Evolutionary conservation across 2,888 invertebrate genomes (phyloP).

Genomic region (Calliscelio sp.): DNA sequence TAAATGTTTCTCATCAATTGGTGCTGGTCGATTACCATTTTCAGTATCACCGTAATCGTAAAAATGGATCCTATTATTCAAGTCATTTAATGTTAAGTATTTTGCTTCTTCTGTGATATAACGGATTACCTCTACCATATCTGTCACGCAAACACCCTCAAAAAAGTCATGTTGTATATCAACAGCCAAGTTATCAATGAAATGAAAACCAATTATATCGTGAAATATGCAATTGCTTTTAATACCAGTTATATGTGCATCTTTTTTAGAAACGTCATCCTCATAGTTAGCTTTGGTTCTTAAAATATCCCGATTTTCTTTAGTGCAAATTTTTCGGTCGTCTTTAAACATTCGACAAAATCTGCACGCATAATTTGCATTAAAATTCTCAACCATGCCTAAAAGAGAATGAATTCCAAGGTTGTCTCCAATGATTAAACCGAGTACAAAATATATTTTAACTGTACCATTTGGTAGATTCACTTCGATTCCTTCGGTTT

Average conservation of each 20-base stretch:
- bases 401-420: slow-evolving; percentile 22
- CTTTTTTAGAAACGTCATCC: slow-evolving; percentile 13
- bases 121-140: slow-evolving; percentile 54
- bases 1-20: slow-evolving; percentile 34
- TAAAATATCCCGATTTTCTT: neutral
- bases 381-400: slow-evolving; percentile 62
- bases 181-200: slow-evolving; percentile 42
- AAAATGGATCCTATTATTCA: slow-evolving; percentile 59
- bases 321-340: neutral
- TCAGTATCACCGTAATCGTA: slow-evolving; percentile 43
- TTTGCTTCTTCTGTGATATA: slow-evolving; percentile 38
- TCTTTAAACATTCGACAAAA: slow-evolving; percentile 61
- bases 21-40: slow-evolving; percentile 42
- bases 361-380: slow-evolving; percentile 63
- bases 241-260: slow-evolving; percentile 32
- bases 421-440: slow-evolving; percentile 35
- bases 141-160: slow-evolving; percentile 54
- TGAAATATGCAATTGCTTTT: slow-evolving; percentile 50
- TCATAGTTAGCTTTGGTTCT: slow-evolving; percentile 24
- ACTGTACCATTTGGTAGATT: slow-evolving; percentile 5
- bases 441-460: slow-evolving; percentile 44
- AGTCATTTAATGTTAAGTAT: slow-evolving; percentile 51
- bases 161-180: slow-evolving; percentile 53
- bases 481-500: slow-evolving; percentile 60
- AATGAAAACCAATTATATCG: slow-evolving; percentile 18